phyloP scores from a whole-genome alignment of 2,113 vertebrate species.

The Conger conger region DNA sequence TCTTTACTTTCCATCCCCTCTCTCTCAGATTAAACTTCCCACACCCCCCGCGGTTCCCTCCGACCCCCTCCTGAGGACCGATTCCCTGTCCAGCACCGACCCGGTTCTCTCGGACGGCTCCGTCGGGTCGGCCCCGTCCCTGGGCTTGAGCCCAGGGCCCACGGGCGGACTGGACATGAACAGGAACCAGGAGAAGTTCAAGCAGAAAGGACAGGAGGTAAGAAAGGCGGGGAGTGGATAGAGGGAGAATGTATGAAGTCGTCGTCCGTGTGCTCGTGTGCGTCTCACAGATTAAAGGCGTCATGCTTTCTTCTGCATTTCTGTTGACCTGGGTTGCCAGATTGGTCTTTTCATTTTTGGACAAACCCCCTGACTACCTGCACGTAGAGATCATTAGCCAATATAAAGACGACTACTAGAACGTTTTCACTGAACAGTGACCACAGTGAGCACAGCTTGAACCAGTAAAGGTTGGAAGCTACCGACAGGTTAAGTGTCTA shows the following conservation, averaged over 20 bases:
- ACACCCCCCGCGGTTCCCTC: constrained; percentile 55
- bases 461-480: too few relatives aligned
- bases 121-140: constrained; percentile 63
- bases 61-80: constrained; percentile 65
- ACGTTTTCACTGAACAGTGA: too few relatives aligned
- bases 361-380: too few relatives aligned
- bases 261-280: too few relatives aligned
- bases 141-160: constrained; percentile 69
- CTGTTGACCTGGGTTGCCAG: too few relatives aligned
- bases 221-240: constrained; percentile 25
- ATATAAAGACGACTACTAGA: too few relatives aligned
- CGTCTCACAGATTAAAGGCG: too few relatives aligned
- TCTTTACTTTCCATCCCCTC: constrained; percentile 23
- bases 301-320: too few relatives aligned
- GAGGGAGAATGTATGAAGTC: constrained; percentile 40
- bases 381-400: too few relatives aligned
- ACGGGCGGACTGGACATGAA: constrained; percentile 65
- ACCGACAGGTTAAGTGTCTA: too few relatives aligned
- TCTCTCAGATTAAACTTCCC: constrained; percentile 62
- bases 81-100: constrained; percentile 65
- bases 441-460: too few relatives aligned
- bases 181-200: constrained; percentile 76
- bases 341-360: too few relatives aligned
- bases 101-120: constrained; percentile 68
- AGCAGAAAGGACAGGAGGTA: constrained; percentile 78